Base-by-base conservation (phyloP, 1,140 invertebrate species). In the Halesus radiatus region DNA sequence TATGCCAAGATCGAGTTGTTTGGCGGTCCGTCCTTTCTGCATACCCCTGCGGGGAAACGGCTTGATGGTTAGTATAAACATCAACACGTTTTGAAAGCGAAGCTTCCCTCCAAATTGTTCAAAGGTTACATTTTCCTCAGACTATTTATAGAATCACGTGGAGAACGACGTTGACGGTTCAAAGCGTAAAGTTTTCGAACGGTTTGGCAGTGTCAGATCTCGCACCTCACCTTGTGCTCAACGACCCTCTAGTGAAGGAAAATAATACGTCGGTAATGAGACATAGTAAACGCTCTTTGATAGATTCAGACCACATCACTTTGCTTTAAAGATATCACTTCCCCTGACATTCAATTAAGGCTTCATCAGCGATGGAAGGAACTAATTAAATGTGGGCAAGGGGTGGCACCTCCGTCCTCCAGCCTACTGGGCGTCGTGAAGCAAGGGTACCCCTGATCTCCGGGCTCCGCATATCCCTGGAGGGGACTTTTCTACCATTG, bases 281-380 rank as follows among this genome's bases (percentile, higher is more conserved):
- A 60, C 23, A 22, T 23, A 60, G 13, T 13, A 15, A 23, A 7
- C 56, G 20, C 20, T 18, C 15, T 60, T 20, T 22, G 56, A 60
- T 60, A 20, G 7, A 10, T 22, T 13, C 62, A 15, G 13, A 66
- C 22, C 62, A 66, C 62, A 60, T 22, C 56, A 60, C 26, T 66
- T 32, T n/a, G 6, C 62, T 16, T 66, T 37, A 66, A 66, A 32
- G 62, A 66, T 66, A 15, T 66, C 62, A 32, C 62, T 66, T 66
- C 62, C 62, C 62, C 32, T 66, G 62, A 66, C 26, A 66, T 66
- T 26, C 26, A 32, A 66, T 66, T 66, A 66, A 66, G 26, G 62
- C 62, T 66, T 60, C 23, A 23, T 7, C 15, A 13, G 20, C 56
- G 56, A 66, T 32, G 62, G 29, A 16, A 26, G 20, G 62, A 66